phyloP scores from a whole-genome alignment of 2,797 vertebrate species.

The Fratercula arctica region DNA sequence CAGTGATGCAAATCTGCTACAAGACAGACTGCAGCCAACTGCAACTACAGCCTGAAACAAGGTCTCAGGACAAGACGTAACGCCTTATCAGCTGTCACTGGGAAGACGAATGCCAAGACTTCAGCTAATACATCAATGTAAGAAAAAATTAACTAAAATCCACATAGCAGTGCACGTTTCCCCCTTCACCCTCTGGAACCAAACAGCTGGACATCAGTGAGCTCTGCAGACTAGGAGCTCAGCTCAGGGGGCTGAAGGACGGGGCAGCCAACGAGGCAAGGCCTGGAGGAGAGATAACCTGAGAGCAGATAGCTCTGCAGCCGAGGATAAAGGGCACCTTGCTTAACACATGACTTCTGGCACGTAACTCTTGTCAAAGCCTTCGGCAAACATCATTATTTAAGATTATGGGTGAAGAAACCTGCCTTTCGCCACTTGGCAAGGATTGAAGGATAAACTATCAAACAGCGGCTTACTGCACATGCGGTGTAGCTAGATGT shows the following conservation, averaged over 20 bases:
- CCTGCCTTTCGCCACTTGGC: conserved; percentile 35
- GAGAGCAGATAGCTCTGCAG: background rate
- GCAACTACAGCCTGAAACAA: background rate
- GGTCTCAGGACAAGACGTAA: background rate
- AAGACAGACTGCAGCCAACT: background rate
- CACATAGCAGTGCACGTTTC: background rate
- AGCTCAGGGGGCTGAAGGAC: background rate
- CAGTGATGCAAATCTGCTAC: background rate
- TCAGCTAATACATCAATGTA: background rate
- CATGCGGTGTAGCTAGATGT: background rate
- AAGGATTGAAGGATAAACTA: background rate
- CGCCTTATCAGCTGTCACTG: conserved; percentile 3
- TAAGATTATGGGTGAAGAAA: conserved; percentile 60
- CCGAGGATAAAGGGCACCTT: conserved; percentile 62
- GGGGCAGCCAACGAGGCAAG: background rate
- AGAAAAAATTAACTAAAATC: conserved; percentile 55
- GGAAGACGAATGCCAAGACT: background rate
- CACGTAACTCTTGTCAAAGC: conserved; percentile 29
- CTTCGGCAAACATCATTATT: conserved; percentile 47
- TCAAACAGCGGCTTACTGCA: background rate
- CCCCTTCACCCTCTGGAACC: background rate
- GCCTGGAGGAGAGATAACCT: conserved; percentile 33
- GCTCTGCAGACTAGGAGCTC: background rate
- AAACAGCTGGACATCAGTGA: background rate
- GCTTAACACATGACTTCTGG: conserved; percentile 33